A percentile compares a stretch with the other conserved stretches of the same genome.
Evolutionary conservation across 2,888 invertebrate species (phyloP).

Genomic region (Gymnocheta viridis): DNA sequence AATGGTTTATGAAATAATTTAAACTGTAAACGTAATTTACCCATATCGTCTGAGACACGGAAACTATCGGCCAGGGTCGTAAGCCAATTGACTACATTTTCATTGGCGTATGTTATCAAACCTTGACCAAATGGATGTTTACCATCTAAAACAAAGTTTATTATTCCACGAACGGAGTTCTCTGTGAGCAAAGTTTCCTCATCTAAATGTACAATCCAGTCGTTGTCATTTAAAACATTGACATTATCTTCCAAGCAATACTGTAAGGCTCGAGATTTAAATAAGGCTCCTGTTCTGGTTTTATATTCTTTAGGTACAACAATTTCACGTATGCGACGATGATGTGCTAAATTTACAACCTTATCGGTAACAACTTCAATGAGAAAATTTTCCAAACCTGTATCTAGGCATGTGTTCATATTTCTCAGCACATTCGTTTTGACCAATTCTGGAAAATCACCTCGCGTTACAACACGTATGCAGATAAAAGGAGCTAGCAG

Average conservation of each 20-base stretch:
- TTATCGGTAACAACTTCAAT: constrained; percentile 98
- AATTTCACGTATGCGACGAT: constrained; percentile 91
- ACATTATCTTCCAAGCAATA: constrained; percentile 96
- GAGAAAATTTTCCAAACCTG: constrained; percentile 96
- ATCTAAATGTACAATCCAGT: constrained; percentile 99
- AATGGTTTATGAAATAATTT: constrained; percentile 96
- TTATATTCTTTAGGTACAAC: constrained; percentile 93
- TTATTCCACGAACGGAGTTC: constrained; percentile 93
- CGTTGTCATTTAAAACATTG: constrained; percentile 91
- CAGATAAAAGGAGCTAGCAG: constrained; percentile 96
- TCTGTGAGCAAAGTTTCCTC: constrained; percentile 97
- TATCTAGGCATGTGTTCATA: constrained; percentile 92
- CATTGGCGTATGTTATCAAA: constrained; percentile 97
- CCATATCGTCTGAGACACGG: constrained; percentile 98
- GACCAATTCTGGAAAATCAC: constrained; percentile 95
- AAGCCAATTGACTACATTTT: constrained; percentile 97
- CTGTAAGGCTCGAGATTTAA: constrained; percentile 96
- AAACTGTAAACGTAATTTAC: constrained; percentile 95
- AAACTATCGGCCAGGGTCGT: constrained; percentile 98
- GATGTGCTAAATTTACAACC: constrained; percentile 88
- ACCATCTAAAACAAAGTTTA: constrained; percentile 97
- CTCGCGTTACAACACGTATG: constrained; percentile 95
- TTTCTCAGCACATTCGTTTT: constrained; percentile 93
- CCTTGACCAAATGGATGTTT: constrained; percentile 98
- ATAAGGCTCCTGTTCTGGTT: constrained; percentile 95